Conservation (phyloP, 2,888 invertebrate species). For the Miltochrista miniata region DNA sequence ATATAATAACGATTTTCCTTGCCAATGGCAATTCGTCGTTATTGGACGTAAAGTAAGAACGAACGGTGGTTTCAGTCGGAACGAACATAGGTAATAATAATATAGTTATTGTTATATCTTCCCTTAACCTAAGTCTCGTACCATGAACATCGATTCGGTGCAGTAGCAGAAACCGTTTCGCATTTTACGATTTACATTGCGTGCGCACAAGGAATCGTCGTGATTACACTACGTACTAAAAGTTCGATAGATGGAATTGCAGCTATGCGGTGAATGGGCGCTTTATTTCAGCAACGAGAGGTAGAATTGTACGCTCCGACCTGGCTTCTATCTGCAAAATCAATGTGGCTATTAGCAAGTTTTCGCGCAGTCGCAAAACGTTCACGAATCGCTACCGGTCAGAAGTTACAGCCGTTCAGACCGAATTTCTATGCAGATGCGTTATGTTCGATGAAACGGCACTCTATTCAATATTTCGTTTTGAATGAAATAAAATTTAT, state of each 20-base stretch:
- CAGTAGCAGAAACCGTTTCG: constrained; percentile 30
- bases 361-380: constrained; percentile 82
- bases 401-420: constrained; percentile 53
- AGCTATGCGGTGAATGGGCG: constrained; percentile 42
- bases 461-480: neutral
- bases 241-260: constrained; percentile 46
- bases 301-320: constrained; percentile 77
- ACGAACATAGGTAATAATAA: constrained; percentile 72
- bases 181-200: constrained; percentile 51
- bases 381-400: constrained; percentile 66
- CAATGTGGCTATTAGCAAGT: constrained; percentile 83
- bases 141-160: constrained; percentile 33
- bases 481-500: constrained; percentile 9
- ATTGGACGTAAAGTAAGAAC: constrained; percentile 70
- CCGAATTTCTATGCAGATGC: constrained; percentile 51
- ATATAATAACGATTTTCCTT: constrained; percentile 71
- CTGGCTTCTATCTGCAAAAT: constrained; percentile 84
- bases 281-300: constrained; percentile 53
- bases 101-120: constrained; percentile 75
- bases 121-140: constrained; percentile 55
- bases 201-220: constrained; percentile 30
- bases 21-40: constrained; percentile 69
- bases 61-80: constrained; percentile 63
- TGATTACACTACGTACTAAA: constrained; percentile 28
- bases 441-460: constrained; percentile 16